phyloP scores from a whole-genome alignment of 2,888 invertebrate genomes.

The Xanthorhoe designata region DNA sequence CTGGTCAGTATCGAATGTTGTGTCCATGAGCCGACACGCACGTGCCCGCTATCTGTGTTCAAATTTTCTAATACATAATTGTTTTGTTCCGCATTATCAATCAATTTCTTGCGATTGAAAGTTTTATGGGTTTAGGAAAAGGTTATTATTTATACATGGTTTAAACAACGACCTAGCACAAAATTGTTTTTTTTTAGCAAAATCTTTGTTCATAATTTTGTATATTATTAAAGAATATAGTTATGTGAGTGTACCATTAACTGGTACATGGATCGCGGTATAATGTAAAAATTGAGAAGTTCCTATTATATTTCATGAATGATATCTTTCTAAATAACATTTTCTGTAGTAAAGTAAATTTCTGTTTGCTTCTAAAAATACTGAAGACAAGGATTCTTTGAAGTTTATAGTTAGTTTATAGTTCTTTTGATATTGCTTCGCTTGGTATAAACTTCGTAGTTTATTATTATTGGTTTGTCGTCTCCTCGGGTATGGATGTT shows the following conservation, averaged over 20 bases:
- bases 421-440: constrained; percentile 33
- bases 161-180: not conserved
- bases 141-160: constrained; percentile 6
- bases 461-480: constrained; percentile 31
- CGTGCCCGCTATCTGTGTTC: constrained; percentile 32
- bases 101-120: constrained; percentile 29
- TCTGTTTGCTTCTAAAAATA: constrained; percentile 27
- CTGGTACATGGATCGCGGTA: not conserved
- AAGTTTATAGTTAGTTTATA: constrained; percentile 42
- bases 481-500: constrained; percentile 19
- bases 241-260: too few species aligned
- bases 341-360: constrained; percentile 7
- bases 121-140: constrained; percentile 22
- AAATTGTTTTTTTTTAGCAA: not conserved
- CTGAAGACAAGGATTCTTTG: constrained; percentile 27
- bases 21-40: constrained; percentile 30
- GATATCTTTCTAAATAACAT: not conserved
- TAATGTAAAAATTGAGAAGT: not conserved
- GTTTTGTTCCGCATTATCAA: constrained; percentile 37
- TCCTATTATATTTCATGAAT: not conserved
- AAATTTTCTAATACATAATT: constrained; percentile 34
- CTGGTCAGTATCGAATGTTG: constrained; percentile 13
- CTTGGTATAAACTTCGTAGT: constrained; percentile 35
- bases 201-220: not conserved
- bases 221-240: too few species aligned